phyloP scores from a whole-genome alignment of 1,140 invertebrate genomes.

The Drosophila gunungcola region DNA sequence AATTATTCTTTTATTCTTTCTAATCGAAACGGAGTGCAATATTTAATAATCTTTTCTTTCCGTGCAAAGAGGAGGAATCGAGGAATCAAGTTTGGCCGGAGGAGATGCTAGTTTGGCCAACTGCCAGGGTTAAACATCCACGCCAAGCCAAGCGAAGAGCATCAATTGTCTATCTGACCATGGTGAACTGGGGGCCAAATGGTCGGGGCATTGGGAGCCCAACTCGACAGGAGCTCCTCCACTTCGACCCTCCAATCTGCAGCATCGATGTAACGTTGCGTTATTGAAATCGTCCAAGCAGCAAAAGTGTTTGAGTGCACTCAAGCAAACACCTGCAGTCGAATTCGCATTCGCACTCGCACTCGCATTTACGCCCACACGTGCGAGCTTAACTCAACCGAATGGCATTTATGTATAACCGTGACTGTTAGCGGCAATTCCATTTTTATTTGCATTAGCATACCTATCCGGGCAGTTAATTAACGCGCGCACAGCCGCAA shows the following conservation, averaged over 20 bases:
- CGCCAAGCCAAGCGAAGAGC: slow-evolving; percentile 58
- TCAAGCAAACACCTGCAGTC: slow-evolving; percentile 53
- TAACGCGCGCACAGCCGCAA: slow-evolving; percentile 8
- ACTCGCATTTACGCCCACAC: slow-evolving; percentile 36
- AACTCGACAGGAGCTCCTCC: slow-evolving; percentile 29
- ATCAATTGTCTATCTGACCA: slow-evolving; percentile 78
- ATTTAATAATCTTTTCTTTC: not conserved
- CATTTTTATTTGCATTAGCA: slow-evolving; percentile 51
- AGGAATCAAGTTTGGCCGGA: not conserved
- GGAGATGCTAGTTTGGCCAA: slow-evolving; percentile 62
- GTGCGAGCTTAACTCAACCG: slow-evolving; percentile 43
- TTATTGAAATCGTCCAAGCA: slow-evolving; percentile 74
- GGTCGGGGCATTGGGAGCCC: slow-evolving; percentile 41
- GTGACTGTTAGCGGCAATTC: slow-evolving; percentile 29
- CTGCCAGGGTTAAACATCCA: slow-evolving; percentile 61
- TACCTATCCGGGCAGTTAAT: slow-evolving; percentile 32
- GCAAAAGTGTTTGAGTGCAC: slow-evolving; percentile 80
- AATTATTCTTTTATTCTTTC: no score
- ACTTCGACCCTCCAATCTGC: not conserved
- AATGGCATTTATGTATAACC: slow-evolving; percentile 27
- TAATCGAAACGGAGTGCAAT: no score
- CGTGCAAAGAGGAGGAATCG: no score
- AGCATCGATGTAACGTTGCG: slow-evolving; percentile 49
- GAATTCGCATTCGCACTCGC: slow-evolving; percentile 7
- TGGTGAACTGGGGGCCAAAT: slow-evolving; percentile 42